phyloP scores from a whole-genome alignment of 2,888 invertebrate genomes.

The Sesamia inferens region DNA sequence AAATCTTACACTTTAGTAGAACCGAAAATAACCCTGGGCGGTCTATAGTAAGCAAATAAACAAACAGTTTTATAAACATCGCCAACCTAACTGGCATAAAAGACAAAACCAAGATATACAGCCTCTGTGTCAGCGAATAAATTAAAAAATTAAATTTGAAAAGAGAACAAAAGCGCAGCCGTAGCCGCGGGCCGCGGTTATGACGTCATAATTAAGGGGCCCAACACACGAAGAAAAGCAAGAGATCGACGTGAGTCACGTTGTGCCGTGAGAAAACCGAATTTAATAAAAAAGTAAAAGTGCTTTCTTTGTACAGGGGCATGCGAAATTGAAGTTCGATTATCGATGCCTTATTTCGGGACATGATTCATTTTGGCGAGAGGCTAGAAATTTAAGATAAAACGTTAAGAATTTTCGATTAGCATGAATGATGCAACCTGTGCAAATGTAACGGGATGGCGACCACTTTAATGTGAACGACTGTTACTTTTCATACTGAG shows the following conservation, averaged over 20 bases:
- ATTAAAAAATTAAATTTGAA: conserved; percentile 76
- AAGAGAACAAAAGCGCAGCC: conserved; percentile 71
- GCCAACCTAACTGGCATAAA: conserved; percentile 69
- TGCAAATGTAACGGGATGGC: conserved; percentile 78
- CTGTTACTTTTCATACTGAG: conserved; percentile 65
- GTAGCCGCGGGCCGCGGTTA: conserved; percentile 70
- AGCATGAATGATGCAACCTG: conserved; percentile 80
- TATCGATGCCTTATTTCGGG: conserved; percentile 81
- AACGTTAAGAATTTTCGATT: conserved; percentile 84
- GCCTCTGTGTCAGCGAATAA: conserved; percentile 80
- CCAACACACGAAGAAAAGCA: conserved; percentile 75
- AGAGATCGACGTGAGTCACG: conserved; percentile 80
- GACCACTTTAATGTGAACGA: conserved; percentile 72
- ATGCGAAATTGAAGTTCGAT: conserved; percentile 82
- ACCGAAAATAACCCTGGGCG: conserved; percentile 61
- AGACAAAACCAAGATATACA: conserved; percentile 76
- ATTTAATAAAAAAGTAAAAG: conserved; percentile 87
- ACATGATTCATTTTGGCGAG: conserved; percentile 85
- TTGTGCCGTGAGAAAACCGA: conserved; percentile 81
- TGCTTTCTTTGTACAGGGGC: conserved; percentile 86
- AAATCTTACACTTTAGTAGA: conserved; percentile 42
- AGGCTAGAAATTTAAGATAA: conserved; percentile 84
- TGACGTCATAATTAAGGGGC: conserved; percentile 87
- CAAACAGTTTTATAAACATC: conserved; percentile 61
- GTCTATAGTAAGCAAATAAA: conserved; percentile 65